Percentiles rank a stretch among this genome's conserved stretches.
Conservation (phyloP, 64 coral and sea anemone species). For the Porites australiensis region DNA sequence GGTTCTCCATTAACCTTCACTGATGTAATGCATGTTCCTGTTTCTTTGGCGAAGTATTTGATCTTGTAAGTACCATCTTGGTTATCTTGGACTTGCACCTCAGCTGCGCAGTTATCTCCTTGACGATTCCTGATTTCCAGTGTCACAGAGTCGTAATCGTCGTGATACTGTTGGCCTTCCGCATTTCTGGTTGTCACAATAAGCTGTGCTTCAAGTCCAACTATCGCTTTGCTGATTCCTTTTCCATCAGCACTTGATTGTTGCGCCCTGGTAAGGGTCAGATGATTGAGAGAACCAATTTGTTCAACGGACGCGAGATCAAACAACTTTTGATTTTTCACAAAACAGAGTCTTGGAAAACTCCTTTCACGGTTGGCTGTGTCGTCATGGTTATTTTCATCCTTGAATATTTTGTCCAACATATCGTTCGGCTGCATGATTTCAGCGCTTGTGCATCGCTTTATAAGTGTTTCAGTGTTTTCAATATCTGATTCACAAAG, state of each 20-base stretch:
- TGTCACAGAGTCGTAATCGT: background rate
- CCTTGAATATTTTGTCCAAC: background rate
- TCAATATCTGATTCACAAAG: background rate
- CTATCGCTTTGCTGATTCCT: background rate
- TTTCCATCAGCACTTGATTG: background rate
- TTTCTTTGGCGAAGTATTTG: background rate
- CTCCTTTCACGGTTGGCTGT: background rate
- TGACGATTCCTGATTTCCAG: background rate
- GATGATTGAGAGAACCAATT: no score
- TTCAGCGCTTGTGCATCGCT: background rate
- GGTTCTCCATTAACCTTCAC: background rate
- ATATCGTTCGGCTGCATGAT: background rate
- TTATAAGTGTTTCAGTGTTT: background rate
- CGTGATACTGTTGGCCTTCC: background rate
- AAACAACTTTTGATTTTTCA: background rate
- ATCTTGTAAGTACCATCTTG: no score
- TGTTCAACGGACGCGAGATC: no score
- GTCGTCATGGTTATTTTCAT: background rate
- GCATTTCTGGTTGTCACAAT: background rate
- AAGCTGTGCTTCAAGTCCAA: background rate
- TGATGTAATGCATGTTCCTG: background rate
- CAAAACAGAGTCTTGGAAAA: background rate
- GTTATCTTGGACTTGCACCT: no score
- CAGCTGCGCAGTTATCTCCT: background rate
- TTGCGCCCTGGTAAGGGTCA: background rate